Conservation (phyloP, 23 tunicate species). For the Diplosoma virens region DNA sequence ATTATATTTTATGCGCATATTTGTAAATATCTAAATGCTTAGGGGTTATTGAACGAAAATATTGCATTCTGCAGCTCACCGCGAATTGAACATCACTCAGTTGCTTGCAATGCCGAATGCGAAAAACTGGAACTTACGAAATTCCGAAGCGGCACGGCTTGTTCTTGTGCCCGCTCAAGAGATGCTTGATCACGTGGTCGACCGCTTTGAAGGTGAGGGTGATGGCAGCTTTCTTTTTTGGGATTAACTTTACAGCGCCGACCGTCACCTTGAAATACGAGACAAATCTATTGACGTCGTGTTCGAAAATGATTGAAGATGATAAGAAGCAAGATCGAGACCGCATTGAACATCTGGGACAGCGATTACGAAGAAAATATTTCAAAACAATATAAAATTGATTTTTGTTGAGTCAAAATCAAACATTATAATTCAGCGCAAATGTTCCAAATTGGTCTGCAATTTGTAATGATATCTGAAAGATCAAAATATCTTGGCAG, state of each 20-base stretch:
- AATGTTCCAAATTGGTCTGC: too few relatives aligned
- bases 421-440: too few relatives aligned
- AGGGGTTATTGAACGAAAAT: neutral
- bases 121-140: constrained; percentile 27
- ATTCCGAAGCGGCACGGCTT: constrained; percentile 43
- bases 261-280: constrained; percentile 56
- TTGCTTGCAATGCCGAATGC: neutral
- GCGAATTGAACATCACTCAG: neutral
- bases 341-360: too few relatives aligned
- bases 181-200: constrained; percentile 77
- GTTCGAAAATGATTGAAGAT: too few relatives aligned
- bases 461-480: too few relatives aligned
- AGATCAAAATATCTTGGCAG: too few relatives aligned
- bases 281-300: neutral
- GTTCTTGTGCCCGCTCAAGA: constrained; percentile 38
- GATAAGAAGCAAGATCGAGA: too few relatives aligned
- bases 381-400: too few relatives aligned
- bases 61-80: neutral
- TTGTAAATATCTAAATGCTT: too few relatives aligned
- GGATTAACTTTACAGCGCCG: constrained; percentile 64
- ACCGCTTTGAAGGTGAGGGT: constrained; percentile 60
- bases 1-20: too few relatives aligned
- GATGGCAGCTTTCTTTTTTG: constrained; percentile 47
- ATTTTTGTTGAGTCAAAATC: too few relatives aligned
- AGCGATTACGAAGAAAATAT: too few relatives aligned